Conservation (phyloP, 2,888 invertebrate species). For the Tetragnatha montana region DNA sequence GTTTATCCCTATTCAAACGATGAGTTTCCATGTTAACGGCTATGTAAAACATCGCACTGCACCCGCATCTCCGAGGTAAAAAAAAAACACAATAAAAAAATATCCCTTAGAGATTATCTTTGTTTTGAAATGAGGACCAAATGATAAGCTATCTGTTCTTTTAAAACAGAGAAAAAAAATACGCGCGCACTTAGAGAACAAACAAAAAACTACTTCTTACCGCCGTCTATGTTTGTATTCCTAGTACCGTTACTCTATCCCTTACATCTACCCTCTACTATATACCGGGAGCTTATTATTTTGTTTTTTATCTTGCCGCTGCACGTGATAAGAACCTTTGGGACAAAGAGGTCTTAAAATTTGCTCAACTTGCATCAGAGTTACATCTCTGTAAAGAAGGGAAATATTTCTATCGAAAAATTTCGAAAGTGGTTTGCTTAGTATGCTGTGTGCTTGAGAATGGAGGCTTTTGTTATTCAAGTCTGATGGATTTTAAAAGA, state of each 20-base stretch:
- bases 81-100: conserved; percentile 20
- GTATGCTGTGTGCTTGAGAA: not conserved
- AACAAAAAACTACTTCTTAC: not conserved
- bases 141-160: conserved; percentile 24
- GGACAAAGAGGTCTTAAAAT: not conserved
- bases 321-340: not conserved
- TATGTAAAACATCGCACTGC: not conserved
- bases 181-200: not conserved
- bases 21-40: not conserved
- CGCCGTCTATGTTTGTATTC: conserved; percentile 7
- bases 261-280: not conserved
- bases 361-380: not conserved
- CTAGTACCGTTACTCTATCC: not conserved
- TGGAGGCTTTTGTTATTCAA: no score
- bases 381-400: no score
- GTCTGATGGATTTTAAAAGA: no score
- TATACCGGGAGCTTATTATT: not conserved
- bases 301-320: not conserved
- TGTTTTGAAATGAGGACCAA: not conserved
- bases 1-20: not conserved
- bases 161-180: not conserved
- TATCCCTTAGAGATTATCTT: conserved; percentile 30
- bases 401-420: not conserved
- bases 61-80: not conserved
- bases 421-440: not conserved